These are phyloP conservation scores for Gila robusta DNA, from an alignment of 2,797 vertebrate species.

Conservation along the genomic window DNA sequence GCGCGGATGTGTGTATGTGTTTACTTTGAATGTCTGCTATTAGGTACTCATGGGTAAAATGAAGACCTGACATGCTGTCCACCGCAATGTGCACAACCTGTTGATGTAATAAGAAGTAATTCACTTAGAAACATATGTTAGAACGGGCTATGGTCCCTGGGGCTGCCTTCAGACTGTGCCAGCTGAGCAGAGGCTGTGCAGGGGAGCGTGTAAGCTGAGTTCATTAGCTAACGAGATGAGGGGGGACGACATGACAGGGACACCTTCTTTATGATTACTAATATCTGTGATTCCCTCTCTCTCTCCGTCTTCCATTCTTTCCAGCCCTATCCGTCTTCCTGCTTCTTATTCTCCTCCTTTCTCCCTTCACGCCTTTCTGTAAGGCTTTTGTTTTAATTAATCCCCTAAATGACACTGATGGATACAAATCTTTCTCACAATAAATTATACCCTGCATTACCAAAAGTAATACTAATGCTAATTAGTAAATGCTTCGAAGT, in stretches of 20 bases:
- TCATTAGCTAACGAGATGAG: conserved; percentile 42
- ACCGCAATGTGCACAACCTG: conserved; percentile 52
- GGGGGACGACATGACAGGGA: conserved; percentile 23
- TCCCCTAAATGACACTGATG: conserved; percentile 46
- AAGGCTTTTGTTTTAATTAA: conserved; percentile 53
- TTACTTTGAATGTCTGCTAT: conserved; percentile 29
- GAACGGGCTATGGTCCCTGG: conserved; percentile 24
- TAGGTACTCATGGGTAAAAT: conserved; percentile 47
- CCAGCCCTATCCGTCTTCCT: not conserved
- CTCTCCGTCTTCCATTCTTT: conserved; percentile 5
- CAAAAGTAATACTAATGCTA: conserved; percentile 42
- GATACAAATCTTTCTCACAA: conserved; percentile 49
- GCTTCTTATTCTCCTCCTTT: not conserved
- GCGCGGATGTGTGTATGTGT: conserved; percentile 32
- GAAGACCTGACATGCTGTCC: conserved; percentile 50
- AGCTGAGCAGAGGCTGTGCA: conserved; percentile 36
- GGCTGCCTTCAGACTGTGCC: conserved; percentile 27
- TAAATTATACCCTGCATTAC: conserved; percentile 30
- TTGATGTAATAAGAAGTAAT: conserved; percentile 58
- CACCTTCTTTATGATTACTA: conserved; percentile 39
- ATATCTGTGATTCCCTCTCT: conserved; percentile 23
- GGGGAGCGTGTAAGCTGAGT: conserved; percentile 33
- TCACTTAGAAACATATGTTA: conserved; percentile 56
- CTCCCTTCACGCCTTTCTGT: conserved; percentile 4
- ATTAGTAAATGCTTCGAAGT: conserved; percentile 25